Conservation (phyloP, 2,797 vertebrate genomes). For the Sciurus vulgaris region DNA sequence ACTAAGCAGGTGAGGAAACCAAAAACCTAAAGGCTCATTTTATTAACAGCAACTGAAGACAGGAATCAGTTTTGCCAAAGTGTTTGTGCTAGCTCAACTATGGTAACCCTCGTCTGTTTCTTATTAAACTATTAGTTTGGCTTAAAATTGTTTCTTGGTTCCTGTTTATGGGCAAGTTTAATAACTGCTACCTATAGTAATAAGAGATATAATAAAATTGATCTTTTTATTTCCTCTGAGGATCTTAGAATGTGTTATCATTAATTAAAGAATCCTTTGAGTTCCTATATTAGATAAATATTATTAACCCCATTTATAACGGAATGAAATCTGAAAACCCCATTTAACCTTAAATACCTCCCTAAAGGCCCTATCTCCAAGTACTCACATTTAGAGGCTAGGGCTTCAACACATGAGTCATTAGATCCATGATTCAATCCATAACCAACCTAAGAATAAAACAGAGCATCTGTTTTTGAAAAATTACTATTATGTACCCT, state of each 20-base stretch:
- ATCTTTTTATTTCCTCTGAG: conserved; percentile 78
- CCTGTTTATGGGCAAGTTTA: conserved; percentile 71
- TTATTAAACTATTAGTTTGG: conserved; percentile 73
- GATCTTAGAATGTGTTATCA: conserved; percentile 67
- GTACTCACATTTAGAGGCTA: background rate
- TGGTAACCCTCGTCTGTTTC: conserved; percentile 28
- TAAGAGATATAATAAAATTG: conserved; percentile 79
- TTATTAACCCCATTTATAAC: conserved; percentile 78
- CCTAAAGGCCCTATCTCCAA: background rate
- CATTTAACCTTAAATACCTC: background rate
- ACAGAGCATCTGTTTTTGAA: background rate
- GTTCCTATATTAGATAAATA: conserved; percentile 66
- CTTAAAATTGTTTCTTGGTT: conserved; percentile 66
- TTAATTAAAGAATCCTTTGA: conserved; percentile 77
- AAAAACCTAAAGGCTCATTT: background rate
- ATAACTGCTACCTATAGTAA: conserved; percentile 73
- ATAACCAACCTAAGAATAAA: conserved; percentile 18
- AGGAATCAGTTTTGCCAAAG: background rate
- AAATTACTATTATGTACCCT: background rate
- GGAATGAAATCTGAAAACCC: conserved; percentile 54
- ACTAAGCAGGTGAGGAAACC: background rate
- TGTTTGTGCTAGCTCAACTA: background rate
- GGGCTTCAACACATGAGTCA: background rate
- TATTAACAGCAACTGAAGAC: background rate
- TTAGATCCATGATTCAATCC: background rate